phyloP scores from a whole-genome alignment of 2,888 invertebrate genomes.

The Myathropa florea region DNA sequence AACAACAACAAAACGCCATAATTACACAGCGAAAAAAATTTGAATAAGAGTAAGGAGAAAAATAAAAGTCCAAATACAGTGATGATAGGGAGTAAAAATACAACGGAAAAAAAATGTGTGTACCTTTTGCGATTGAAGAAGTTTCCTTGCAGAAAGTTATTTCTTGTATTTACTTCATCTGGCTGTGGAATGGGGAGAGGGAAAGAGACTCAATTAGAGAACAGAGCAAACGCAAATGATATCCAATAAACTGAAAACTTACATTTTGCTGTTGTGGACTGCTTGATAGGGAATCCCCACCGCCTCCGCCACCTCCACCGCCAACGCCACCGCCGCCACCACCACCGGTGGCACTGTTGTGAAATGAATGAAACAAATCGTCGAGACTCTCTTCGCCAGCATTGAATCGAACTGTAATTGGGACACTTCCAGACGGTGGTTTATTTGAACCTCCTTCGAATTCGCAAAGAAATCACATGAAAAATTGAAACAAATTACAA shows the following conservation, averaged over 20 bases:
- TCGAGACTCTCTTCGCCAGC: slow-evolving; percentile 80
- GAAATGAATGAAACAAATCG: slow-evolving; percentile 79
- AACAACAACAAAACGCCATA: slow-evolving; percentile 37
- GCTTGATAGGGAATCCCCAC: slow-evolving; percentile 78
- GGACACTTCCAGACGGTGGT: slow-evolving; percentile 75
- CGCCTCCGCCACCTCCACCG: slow-evolving; percentile 69
- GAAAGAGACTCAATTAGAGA: slow-evolving; percentile 37
- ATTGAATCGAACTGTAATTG: slow-evolving; percentile 80
- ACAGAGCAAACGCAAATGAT: slow-evolving; percentile 41
- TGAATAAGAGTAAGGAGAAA: slow-evolving; percentile 14
- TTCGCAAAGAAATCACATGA: slow-evolving; percentile 18
- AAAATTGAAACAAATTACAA: not conserved
- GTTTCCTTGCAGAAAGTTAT: slow-evolving; percentile 78
- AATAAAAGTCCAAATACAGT: not conserved
- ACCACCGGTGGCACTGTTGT: slow-evolving; percentile 73
- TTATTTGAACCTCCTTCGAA: slow-evolving; percentile 74
- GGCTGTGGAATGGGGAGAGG: slow-evolving; percentile 71
- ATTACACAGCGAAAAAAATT: slow-evolving; percentile 16
- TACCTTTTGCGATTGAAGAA: slow-evolving; percentile 80
- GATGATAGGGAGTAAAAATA: slow-evolving; percentile 28
- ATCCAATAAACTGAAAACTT: slow-evolving; percentile 30
- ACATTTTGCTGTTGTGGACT: slow-evolving; percentile 77
- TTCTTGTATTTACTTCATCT: slow-evolving; percentile 79
- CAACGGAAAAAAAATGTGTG: slow-evolving; percentile 3
- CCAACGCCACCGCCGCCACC: slow-evolving; percentile 70